Evolutionary conservation across 2,113 vertebrate genomes (phyloP).

Genomic region (Nannobrachium achirus): DNA sequence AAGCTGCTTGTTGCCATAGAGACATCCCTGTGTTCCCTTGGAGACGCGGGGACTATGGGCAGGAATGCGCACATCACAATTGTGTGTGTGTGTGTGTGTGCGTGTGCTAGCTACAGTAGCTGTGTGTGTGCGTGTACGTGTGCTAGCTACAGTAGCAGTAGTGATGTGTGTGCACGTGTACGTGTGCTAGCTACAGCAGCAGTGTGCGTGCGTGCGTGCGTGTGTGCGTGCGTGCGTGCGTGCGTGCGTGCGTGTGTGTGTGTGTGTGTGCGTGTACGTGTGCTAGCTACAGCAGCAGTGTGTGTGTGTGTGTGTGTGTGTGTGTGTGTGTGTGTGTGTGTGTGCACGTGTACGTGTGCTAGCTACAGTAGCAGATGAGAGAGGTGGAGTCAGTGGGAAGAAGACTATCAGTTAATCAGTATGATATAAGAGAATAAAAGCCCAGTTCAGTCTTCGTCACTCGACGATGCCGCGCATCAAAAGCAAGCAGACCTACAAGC

Average conservation of each 20-base stretch:
- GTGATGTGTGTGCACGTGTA: slow-evolving; percentile 9
- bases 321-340: slow-evolving; percentile 1
- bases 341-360: slow-evolving; percentile 18
- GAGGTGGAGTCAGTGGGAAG: slow-evolving; percentile 36
- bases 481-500: no score
- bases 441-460: no score
- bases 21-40: slow-evolving; percentile 77
- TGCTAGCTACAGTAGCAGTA: slow-evolving; percentile 1
- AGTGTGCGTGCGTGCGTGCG: slow-evolving; percentile 1
- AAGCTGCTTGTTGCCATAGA: slow-evolving; percentile 84
- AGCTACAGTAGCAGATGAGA: slow-evolving; percentile 23
- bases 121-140: slow-evolving; percentile 24
- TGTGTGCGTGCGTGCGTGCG: slow-evolving; percentile 14
- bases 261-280: slow-evolving; percentile 6
- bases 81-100: slow-evolving; percentile 30
- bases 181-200: background rate
- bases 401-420: no score
- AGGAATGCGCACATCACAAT: slow-evolving; percentile 9
- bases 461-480: no score
- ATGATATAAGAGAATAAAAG: background rate
- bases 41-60: slow-evolving; percentile 71
- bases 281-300: no score
- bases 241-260: slow-evolving; percentile 19
- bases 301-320: background rate
- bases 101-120: slow-evolving; percentile 7